Evolutionary conservation across 2,888 invertebrate species (phyloP).

Genomic region (Lypha dubia): DNA sequence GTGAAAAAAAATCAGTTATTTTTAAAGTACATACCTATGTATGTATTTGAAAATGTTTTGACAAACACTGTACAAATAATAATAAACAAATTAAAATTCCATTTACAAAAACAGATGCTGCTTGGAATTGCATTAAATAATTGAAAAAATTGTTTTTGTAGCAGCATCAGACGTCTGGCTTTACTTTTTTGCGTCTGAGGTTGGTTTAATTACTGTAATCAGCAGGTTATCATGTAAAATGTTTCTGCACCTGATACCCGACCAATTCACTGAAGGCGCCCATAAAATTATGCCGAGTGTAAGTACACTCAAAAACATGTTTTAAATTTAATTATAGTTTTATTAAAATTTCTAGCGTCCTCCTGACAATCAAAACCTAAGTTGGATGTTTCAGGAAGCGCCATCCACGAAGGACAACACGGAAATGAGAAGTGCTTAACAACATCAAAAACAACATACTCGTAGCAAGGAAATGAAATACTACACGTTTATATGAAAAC

Average conservation of each 20-base stretch:
- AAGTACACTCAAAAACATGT: no score
- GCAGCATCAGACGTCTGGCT: constrained; percentile 30
- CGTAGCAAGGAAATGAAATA: no score
- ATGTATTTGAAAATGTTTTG: neutral
- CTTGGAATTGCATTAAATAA: constrained; percentile 21
- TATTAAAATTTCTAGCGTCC: no score
- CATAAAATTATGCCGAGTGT: neutral
- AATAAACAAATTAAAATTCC: constrained; percentile 8
- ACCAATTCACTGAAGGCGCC: constrained; percentile 21
- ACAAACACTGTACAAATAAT: neutral
- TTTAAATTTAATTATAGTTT: no score
- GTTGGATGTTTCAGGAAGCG: no score
- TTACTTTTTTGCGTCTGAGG: constrained; percentile 26
- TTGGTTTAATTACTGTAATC: constrained; percentile 69
- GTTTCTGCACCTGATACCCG: constrained; percentile 25
- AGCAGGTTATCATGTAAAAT: constrained; percentile 68
- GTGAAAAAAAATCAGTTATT: no score
- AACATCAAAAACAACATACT: no score
- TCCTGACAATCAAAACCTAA: no score
- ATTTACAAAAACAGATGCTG: constrained; percentile 2
- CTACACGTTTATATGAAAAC: no score
- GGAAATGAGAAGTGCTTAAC: no score
- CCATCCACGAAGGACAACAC: no score
- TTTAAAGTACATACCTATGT: no score
- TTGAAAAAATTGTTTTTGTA: constrained; percentile 7